A percentile compares a stretch with the other conserved stretches of the same genome.
phyloP scores from a whole-genome alignment of 2,797 vertebrate genomes.

The Spizella passerina region DNA sequence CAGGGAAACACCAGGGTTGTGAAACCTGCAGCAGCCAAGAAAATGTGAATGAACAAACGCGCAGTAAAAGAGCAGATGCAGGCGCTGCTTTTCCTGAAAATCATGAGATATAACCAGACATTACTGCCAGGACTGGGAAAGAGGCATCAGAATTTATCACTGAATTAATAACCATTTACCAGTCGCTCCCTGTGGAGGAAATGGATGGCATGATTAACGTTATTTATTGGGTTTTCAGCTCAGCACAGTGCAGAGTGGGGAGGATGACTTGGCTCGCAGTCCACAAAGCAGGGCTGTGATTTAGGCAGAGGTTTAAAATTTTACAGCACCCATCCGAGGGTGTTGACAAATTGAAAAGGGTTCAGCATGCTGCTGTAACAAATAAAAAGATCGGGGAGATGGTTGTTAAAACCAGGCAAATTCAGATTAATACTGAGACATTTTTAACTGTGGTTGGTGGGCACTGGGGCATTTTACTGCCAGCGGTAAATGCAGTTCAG shows the following conservation, averaged over 20 bases:
- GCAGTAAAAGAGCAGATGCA: neutral
- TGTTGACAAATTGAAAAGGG: slow-evolving; percentile 20
- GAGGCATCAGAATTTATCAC: slow-evolving; percentile 36
- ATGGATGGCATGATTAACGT: slow-evolving; percentile 33
- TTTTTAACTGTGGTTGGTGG: neutral
- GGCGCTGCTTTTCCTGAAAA: slow-evolving; percentile 43
- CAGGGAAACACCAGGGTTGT: neutral
- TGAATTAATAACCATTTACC: slow-evolving; percentile 51
- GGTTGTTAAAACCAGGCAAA: neutral
- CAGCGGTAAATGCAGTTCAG: fast-evolving
- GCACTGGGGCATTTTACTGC: neutral
- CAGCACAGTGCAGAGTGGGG: neutral
- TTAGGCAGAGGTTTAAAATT: slow-evolving; percentile 50
- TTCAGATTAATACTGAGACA: neutral
- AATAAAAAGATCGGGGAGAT: neutral
- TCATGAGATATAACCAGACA: neutral
- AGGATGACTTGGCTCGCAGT: neutral
- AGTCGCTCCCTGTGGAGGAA: slow-evolving; percentile 21
- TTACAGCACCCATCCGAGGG: neutral
- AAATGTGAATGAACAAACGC: neutral
- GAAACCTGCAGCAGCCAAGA: neutral
- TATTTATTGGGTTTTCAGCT: slow-evolving; percentile 41
- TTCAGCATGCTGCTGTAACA: neutral
- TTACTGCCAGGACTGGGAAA: slow-evolving; percentile 27
- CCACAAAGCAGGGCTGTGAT: slow-evolving; percentile 20